Percentiles rank a stretch among this genome's conserved stretches.
These are phyloP conservation scores for Erpetoichthys calabaricus DNA, from an alignment of 2,797 vertebrate species.

Conservation along the genomic window DNA sequence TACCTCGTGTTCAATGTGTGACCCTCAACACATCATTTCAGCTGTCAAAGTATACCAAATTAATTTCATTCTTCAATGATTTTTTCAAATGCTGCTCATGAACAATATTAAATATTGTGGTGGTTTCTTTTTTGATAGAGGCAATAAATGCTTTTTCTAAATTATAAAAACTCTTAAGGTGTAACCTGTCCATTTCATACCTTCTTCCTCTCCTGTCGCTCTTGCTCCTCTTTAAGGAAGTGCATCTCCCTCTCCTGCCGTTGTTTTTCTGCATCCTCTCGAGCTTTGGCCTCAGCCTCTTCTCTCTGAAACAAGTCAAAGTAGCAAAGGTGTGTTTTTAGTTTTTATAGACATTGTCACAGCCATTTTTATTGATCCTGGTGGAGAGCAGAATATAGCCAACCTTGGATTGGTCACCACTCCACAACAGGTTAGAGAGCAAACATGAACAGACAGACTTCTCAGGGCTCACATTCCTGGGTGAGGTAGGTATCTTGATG, in stretches of 20 bases:
- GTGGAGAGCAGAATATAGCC: neutral
- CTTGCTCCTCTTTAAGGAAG: slow-evolving; percentile 92
- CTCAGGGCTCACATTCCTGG: neutral
- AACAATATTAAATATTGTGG: neutral
- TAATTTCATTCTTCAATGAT: too few species aligned
- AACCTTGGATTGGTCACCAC: neutral
- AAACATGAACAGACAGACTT: neutral
- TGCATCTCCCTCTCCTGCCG: slow-evolving; percentile 87
- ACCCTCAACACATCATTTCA: too few species aligned
- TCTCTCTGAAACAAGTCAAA: slow-evolving; percentile 60
- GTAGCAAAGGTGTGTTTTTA: neutral
- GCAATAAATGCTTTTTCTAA: neutral
- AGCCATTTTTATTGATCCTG: neutral
- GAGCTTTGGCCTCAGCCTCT: slow-evolving; percentile 70
- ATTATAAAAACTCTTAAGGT: neutral
- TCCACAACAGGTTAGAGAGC: neutral
- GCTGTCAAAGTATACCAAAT: neutral
- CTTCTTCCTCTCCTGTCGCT: slow-evolving; percentile 84
- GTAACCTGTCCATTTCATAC: slow-evolving; percentile 30
- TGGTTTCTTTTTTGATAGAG: neutral
- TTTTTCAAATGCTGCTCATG: neutral
- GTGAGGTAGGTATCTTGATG: neutral
- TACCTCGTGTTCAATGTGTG: too few species aligned
- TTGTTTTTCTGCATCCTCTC: slow-evolving; percentile 81
- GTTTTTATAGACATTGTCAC: neutral